Evolutionary conservation across 1,140 invertebrate species (phyloP).

Genomic region (Habropoda laboriosa): DNA sequence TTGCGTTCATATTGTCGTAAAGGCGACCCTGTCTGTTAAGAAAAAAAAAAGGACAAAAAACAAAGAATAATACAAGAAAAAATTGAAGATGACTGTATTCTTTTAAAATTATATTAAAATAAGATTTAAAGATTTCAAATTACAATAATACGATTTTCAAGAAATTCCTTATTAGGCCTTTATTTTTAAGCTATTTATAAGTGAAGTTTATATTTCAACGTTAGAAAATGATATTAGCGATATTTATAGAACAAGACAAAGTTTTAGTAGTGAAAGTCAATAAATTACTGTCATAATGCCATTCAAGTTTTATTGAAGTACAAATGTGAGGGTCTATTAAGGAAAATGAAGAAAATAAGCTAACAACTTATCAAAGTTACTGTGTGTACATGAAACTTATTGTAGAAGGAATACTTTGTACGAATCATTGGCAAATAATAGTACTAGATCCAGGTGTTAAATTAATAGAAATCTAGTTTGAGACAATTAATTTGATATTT

Average conservation of each 20-base stretch:
- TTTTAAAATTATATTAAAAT: slow-evolving; percentile 20
- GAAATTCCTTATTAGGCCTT: slow-evolving; percentile 10
- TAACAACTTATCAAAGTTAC: not conserved
- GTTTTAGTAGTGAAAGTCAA: not conserved
- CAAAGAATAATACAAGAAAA: not conserved
- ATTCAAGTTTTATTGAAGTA: slow-evolving; percentile 23
- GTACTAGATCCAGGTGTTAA: not conserved
- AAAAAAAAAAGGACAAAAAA: not conserved
- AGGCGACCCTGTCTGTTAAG: slow-evolving; percentile 27
- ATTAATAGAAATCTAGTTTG: not conserved
- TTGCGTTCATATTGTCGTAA: slow-evolving; percentile 5
- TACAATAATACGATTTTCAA: slow-evolving; percentile 14
- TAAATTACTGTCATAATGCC: slow-evolving; percentile 9
- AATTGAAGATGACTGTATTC: slow-evolving; percentile 8
- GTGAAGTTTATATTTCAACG: slow-evolving; percentile 2
- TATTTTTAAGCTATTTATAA: slow-evolving; percentile 15
- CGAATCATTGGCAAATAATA: not conserved
- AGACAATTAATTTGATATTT: slow-evolving; percentile 25
- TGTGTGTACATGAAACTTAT: not conserved
- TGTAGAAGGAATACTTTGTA: not conserved
- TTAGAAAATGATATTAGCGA: slow-evolving; percentile 3
- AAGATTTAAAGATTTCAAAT: not conserved
- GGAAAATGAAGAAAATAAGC: slow-evolving; percentile 4
- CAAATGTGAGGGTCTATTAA: slow-evolving; percentile 3
- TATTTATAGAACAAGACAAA: not conserved